Percentiles rank a stretch among this genome's conserved stretches.
phyloP scores from a whole-genome alignment of 2,797 vertebrate species.

The Siniperca obscura region DNA sequence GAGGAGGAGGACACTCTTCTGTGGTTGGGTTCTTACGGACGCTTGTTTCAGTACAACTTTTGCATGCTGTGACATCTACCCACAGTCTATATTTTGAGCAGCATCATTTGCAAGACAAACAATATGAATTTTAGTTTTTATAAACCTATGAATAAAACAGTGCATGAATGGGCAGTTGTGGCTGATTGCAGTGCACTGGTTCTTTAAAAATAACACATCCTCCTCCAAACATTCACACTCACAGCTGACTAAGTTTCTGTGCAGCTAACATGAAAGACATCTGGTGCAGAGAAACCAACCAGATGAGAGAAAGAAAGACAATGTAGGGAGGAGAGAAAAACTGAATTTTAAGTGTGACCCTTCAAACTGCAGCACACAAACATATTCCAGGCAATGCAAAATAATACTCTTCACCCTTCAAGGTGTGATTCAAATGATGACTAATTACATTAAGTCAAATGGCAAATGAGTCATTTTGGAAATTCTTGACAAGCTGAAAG shows the following conservation, averaged over 20 bases:
- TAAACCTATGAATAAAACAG: constrained; percentile 30
- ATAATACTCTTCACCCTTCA: not conserved
- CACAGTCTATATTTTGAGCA: constrained; percentile 44
- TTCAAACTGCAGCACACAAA: not conserved
- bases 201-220: constrained; percentile 29
- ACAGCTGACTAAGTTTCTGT: not conserved
- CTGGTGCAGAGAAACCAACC: constrained; percentile 15
- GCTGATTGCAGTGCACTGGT: constrained; percentile 4
- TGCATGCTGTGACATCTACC: constrained; percentile 27
- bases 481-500: not conserved
- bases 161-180: constrained; percentile 21
- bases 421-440: not conserved
- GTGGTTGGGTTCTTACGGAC: constrained; percentile 39
- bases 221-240: not conserved
- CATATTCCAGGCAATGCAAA: not conserved
- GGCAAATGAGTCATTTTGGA: not conserved
- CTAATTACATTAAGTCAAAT: constrained; percentile 2
- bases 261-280: constrained; percentile 17
- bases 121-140: constrained; percentile 12
- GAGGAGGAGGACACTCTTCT: constrained; percentile 31
- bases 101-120: constrained; percentile 34
- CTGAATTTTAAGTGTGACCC: not conserved
- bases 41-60: constrained; percentile 41
- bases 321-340: not conserved
- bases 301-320: constrained; percentile 4